Base-by-base conservation (phyloP, 2,113 vertebrate species). In the Cacatua alba region DNA sequence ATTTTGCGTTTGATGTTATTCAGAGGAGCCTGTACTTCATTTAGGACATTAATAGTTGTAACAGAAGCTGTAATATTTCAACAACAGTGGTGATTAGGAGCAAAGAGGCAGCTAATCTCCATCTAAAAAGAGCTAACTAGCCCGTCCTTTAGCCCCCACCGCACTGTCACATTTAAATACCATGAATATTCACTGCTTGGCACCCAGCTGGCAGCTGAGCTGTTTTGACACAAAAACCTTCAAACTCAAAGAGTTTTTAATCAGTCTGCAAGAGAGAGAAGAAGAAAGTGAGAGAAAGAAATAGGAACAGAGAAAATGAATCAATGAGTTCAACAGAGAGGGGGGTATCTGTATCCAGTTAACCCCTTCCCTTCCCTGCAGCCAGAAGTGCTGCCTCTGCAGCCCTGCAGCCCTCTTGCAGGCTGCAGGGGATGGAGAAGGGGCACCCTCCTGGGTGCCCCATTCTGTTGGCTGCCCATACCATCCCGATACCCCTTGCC, bases 41-140 rank as follows among this genome's bases (percentile, higher is more conserved):
- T 97, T 97, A 90, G 88, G 94, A 62, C 95, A 97, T 97, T 95
- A 97, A 89, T 88, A 95, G 94, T 97, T 97, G 95, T 92, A 97
- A 98, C 95, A 97, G 96, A 97, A 98, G 97, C 91, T 86, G 91
- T 95, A 95, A 96, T 97, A 97, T 97, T 97, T 98, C 97, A 96
- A 94, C 97, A 97, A 94, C 96, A 96, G 95, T 84, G 91, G 90
- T 95, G 97, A 98, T 97, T 97, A 97, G 97, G 95, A 96, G 96
- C 92, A 97, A 96, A 96, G 82, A 80, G 91, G 91, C 92, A 93
- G 95, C 94, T 98, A 94, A 96, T 97, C 95, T 97, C 96, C 97
- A 89, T 96, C 95, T 97, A 92, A 95, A 97, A 97, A 97, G 97
- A 83, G 48, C 96, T 95, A 92, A 97, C 63, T 84, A 96, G 94